Base-by-base conservation (phyloP, 2,797 vertebrate species). In the Siniperca obscura region DNA sequence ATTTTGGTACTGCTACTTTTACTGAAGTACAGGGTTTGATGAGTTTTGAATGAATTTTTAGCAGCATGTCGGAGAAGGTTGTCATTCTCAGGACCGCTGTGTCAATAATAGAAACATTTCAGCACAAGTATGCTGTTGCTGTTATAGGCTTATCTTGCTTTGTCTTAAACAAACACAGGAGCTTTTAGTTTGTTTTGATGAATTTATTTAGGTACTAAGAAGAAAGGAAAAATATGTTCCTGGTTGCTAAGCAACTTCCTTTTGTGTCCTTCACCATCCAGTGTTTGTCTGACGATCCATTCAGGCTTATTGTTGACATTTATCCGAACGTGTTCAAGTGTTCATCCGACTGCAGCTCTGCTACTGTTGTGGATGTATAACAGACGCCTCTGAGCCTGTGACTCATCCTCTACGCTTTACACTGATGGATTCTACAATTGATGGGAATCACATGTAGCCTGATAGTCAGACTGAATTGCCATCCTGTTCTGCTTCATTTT, bases 181-280 rank as follows among this genome's bases (percentile, higher is more conserved):
- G 68, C 52, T 67, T 78, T 61, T 19, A 44, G n/a, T 50, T 79
- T 12, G 53, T 60, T 69, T 13, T 22, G 50, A 70, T 48, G 16
- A 5, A 19, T 73, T 57, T 59, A 57, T 71, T 76, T 72, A 76
- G 40, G 52, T 38, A 3, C 40, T 53, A 56, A 48, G 14, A 27
- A 53, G 21, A 27, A n/a, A 2, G 13, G 44, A 14, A 48, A 50
- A 52, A 40, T 48, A 16, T 2, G 50, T 38, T 59, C 42, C 60
- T 42, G 25, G 80, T 76, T 77, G 82, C 80, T 74, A 14, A 25
- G 86, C 72, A 70, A 69, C 72, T 19, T 50, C 36, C 72, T 67
- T 78, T 76, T 76, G 64, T 66, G 27, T 55, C 69, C 46, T 30
- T 57, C 13, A 74, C 38, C 52, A 75, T 48, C 46, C 30, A 40